Conservation (phyloP, 2,113 vertebrate genomes). For the Marmota monax region DNA sequence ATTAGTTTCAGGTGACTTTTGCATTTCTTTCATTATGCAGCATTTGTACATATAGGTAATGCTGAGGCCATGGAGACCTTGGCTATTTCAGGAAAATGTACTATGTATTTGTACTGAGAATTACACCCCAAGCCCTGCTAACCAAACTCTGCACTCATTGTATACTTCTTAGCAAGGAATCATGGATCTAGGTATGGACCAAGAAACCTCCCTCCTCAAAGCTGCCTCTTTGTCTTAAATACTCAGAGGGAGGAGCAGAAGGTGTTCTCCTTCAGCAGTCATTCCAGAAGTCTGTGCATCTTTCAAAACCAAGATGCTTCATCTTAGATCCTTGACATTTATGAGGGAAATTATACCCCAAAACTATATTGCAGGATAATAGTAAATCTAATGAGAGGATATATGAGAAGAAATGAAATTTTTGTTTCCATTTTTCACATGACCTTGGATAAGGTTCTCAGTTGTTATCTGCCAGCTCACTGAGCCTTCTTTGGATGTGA, state of each 20-base stretch:
- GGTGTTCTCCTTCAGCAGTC: background rate
- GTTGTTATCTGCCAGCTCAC: background rate
- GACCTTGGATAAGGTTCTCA: conserved; percentile 62
- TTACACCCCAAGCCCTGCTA: background rate
- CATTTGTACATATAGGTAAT: background rate
- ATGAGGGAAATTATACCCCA: background rate
- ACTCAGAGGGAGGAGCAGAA: background rate
- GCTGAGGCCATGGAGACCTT: background rate
- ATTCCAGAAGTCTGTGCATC: background rate
- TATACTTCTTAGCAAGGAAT: background rate
- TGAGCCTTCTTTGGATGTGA: background rate
- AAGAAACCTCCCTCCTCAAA: background rate
- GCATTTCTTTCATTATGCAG: background rate
- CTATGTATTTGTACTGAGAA: background rate
- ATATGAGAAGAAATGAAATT: conserved; percentile 1
- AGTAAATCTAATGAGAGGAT: conserved; percentile 47
- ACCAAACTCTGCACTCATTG: background rate
- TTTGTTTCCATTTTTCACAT: conserved; percentile 24
- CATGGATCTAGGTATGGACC: background rate
- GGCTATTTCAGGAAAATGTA: background rate
- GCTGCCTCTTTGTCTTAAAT: background rate
- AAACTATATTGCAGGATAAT: background rate
- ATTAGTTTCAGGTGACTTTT: background rate
- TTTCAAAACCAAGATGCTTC: background rate
- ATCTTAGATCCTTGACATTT: conserved; percentile 48